Base-by-base conservation (phyloP, 1,140 invertebrate genomes). In the Bicyclus anynana region DNA sequence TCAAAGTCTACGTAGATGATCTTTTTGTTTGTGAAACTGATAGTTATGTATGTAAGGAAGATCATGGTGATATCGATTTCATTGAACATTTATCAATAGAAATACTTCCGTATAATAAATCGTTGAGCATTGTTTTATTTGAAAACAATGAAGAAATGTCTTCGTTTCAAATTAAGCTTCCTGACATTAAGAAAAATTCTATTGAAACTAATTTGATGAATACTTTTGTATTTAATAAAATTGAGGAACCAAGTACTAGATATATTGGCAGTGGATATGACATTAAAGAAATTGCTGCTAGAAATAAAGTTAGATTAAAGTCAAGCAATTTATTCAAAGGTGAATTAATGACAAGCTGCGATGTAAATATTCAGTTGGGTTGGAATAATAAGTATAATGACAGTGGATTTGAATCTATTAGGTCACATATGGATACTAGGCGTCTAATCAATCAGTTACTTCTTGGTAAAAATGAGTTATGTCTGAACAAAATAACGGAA, bases 11-110 rank as follows among this genome's bases (percentile, higher is more conserved):
- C 20, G 72, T 87, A 13, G 83, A 87, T 51, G 65, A 82, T 55
- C 62, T 77, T 14, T 85, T 82, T 67, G 84, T 86, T 10, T 86
- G 84, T 49, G 67, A 80, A 63, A 78, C 81, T 14, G 80, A 87
- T 49, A 40, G 54, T 20, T 74, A 71, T 54, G 48, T 50, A 35
- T 59, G 21, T 50, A 65, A 59, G 37, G 37, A 65, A 55, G 13
- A 63, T 59, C 35, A 49, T 53, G 53, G 42, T 9, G 23, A 55
- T 37, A 35, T 80, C 14, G 57, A 79, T 51, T 81, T 80, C 44
- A 58, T 38, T 16, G 80, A 85, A 49, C 68, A 60, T 42, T 72
- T 85, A 54, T 84, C 81, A 5, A 69, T 86, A 29, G 74, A 87
- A 73, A 84, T 87, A 52, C 54, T 86, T 27, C 60, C 71, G 2